Evolutionary conservation across 2,113 vertebrate species (phyloP).

Genomic region (Reinhardtius hippoglossoides): DNA sequence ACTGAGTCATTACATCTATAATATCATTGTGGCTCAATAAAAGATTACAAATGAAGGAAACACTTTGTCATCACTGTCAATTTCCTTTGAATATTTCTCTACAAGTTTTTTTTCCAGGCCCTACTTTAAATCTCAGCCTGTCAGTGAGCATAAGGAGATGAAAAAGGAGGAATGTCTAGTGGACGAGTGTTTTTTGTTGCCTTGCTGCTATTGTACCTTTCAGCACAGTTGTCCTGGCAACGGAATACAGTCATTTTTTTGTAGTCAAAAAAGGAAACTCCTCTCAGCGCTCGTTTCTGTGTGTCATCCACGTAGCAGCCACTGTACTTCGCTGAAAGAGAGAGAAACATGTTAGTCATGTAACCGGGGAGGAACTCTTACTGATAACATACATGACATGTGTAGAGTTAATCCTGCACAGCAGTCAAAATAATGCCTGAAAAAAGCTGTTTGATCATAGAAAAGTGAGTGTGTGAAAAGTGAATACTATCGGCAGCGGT

Average conservation of each 20-base stretch:
- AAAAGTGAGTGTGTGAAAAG: neutral
- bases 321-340: constrained; percentile 89
- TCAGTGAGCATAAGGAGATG: neutral
- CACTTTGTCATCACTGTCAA: neutral
- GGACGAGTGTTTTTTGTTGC: constrained; percentile 20
- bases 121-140: constrained; percentile 6
- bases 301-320: constrained; percentile 94
- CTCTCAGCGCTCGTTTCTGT: constrained; percentile 89
- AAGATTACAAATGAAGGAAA: neutral
- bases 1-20: neutral
- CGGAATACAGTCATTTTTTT: constrained; percentile 99
- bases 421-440: neutral
- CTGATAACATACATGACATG: neutral
- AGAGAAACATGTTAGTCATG: neutral
- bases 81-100: neutral
- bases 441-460: neutral
- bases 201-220: constrained; percentile 84
- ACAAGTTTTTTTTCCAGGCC: constrained; percentile 3
- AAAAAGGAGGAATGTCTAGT: neutral
- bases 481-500: neutral
- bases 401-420: neutral
- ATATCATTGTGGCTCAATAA: neutral
- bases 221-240: constrained; percentile 99
- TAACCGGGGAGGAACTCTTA: neutral
- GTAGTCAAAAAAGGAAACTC: constrained; percentile 98